A percentile compares a stretch with the other conserved stretches of the same genome.
Evolutionary conservation across 2,888 invertebrate species (phyloP).

Genomic region (Andrena fulva): DNA sequence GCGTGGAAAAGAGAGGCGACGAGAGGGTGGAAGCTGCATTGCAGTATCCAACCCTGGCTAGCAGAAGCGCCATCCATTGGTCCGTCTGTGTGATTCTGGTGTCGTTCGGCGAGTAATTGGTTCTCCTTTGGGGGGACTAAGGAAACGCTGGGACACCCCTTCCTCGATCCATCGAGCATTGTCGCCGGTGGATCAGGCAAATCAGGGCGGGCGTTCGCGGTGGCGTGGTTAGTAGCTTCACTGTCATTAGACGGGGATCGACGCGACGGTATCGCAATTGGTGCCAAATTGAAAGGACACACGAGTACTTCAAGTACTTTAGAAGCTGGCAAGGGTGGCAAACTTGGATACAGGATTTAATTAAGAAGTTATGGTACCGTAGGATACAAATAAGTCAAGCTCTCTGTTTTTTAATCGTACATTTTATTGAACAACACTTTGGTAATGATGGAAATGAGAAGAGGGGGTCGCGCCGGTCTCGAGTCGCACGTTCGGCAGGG

Average conservation of each 20-base stretch:
- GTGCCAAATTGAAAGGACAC: not conserved
- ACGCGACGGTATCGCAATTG: not conserved
- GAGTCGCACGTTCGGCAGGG: conserved; percentile 1
- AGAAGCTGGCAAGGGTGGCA: not conserved
- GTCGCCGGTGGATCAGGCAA: not conserved
- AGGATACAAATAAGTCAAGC: too few species aligned
- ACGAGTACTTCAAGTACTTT: not conserved
- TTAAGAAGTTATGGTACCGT: too few species aligned
- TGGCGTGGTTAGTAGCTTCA: conserved; percentile 38
- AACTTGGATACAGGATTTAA: not conserved
- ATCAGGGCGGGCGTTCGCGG: too few species aligned
- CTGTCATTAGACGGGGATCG: not conserved
- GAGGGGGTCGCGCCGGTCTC: conserved; percentile 7
- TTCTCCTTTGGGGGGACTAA: conserved; percentile 42
- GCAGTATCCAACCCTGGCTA: conserved; percentile 69
- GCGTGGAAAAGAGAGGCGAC: conserved; percentile 39
- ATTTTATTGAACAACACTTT: too few species aligned
- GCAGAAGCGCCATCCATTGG: conserved; percentile 70
- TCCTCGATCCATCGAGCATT: conserved; percentile 17
- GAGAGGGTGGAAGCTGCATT: conserved; percentile 72
- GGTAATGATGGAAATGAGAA: not conserved
- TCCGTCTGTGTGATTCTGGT: conserved; percentile 58
- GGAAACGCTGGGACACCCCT: conserved; percentile 33
- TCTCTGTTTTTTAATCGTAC: too few species aligned
- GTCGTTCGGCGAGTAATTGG: conserved; percentile 67